Evolutionary conservation across 2,888 invertebrate species (phyloP).

Genomic region (Orthonevra nobilis): DNA sequence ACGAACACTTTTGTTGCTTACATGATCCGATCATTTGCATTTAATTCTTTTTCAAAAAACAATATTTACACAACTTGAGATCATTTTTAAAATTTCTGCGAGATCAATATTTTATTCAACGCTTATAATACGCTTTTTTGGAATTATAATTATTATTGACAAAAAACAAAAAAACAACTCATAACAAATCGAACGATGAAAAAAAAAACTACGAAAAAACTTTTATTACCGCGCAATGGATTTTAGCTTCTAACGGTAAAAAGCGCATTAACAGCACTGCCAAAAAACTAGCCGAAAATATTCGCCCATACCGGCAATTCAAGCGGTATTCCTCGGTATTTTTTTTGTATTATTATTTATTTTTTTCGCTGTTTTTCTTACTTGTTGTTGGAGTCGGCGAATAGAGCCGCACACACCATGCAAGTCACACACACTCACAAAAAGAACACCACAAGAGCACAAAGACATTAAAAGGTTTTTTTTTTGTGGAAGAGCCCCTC

Average conservation of each 20-base stretch:
- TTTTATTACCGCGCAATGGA: conserved; percentile 47
- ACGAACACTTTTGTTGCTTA: too few relatives aligned
- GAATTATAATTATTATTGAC: too few relatives aligned
- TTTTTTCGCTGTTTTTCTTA: conserved; percentile 15
- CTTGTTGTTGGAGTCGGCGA: conserved; percentile 52
- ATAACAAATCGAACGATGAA: neutral
- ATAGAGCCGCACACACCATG: conserved; percentile 53
- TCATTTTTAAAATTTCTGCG: too few relatives aligned
- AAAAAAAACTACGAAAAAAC: neutral
- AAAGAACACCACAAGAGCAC: conserved; percentile 42
- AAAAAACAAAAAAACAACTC: neutral
- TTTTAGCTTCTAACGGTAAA: conserved; percentile 71
- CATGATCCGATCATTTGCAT: too few relatives aligned
- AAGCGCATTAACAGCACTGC: conserved; percentile 76
- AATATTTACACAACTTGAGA: too few relatives aligned
- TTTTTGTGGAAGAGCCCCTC: conserved; percentile 24
- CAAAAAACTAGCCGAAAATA: conserved; percentile 75
- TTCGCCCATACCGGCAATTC: conserved; percentile 72
- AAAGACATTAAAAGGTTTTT: conserved; percentile 25
- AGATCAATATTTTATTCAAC: too few relatives aligned
- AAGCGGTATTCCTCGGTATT: conserved; percentile 59
- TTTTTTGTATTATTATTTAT: conserved; percentile 47
- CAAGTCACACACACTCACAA: conserved; percentile 59
- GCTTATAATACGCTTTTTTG: too few relatives aligned
- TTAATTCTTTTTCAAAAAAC: too few relatives aligned